Base-by-base conservation (phyloP, 1,140 invertebrate genomes). In the Sinonovacula constricta region DNA sequence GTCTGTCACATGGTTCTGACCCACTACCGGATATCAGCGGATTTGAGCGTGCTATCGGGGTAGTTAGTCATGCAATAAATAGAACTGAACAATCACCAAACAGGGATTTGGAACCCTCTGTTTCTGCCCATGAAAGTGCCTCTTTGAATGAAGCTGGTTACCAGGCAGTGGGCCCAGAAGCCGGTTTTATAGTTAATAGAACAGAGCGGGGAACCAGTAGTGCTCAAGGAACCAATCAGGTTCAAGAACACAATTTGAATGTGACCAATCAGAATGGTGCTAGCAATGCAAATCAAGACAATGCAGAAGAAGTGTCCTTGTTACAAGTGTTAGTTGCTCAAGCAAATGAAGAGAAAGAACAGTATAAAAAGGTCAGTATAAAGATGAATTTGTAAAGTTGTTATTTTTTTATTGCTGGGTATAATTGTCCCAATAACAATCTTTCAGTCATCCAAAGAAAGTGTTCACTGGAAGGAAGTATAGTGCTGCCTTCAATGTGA, bases 11-110 rank as follows among this genome's bases (percentile, higher is more conserved):
- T 59, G 62, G 33, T 22, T 3, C 30, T 18, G 57, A 67, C n/a
- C 56, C 51, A 51, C 15, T 78, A n/a, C 75, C 66, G 24, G 67
- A 63, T 28, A 70, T 78, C 10, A 70, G 66, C 70, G 75, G 75
- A 28, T 65, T 78, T 78, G 75, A 78, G 31, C 65, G 39, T 7
- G 18, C 39, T 10, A 10, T 45, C 7, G 39, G 39, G 39, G 18
- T 45, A 45, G 7, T 18, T 45, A 45, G 18, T 18, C 7, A 45
- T 45, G 18, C 39, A 45, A 18, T 45, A 45, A 18, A 7, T 10
- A 45, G 39, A 45, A 18, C 7, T 7, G 39, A 45, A 7, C 39
- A 45, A 18, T 18, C 7, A 45, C 39, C 39, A 45, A 18, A 45
- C 39, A 10, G 39, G 39, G 7, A 10, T 18, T 45, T 10, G 39